Evolutionary conservation across 2,113 vertebrate genomes (phyloP).

Genomic region (Pollimyrus isidori): DNA sequence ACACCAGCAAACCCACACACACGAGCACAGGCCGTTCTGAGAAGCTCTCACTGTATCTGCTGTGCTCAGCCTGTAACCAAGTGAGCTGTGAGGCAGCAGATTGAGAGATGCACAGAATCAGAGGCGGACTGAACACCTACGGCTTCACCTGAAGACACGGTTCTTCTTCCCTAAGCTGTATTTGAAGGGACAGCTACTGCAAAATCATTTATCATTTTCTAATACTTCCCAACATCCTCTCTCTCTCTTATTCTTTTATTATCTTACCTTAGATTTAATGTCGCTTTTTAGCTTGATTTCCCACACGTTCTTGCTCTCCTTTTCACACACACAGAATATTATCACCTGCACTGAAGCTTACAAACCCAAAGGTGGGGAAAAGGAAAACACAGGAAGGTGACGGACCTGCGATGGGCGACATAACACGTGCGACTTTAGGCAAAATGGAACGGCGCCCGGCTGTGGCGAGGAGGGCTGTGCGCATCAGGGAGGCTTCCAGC

Average conservation of each 20-base stretch:
- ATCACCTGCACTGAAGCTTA: neutral
- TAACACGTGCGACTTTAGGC: neutral
- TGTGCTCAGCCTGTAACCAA: neutral
- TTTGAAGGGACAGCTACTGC: neutral
- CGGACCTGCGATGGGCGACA: neutral
- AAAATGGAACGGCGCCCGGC: neutral
- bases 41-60: neutral
- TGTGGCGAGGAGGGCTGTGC: neutral
- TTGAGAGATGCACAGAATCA: neutral
- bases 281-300: neutral
- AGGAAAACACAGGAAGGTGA: neutral
- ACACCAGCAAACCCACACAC: neutral
- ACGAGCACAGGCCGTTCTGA: neutral
- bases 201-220: neutral
- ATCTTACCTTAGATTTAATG: neutral
- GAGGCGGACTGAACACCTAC: neutral
- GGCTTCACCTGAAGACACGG: neutral
- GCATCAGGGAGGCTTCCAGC: neutral
- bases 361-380: neutral
- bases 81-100: neutral
- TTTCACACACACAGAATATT: neutral
- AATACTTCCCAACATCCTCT: neutral
- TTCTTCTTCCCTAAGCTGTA: neutral
- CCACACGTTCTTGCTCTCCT: neutral
- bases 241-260: neutral